phyloP scores from a whole-genome alignment of 1,140 invertebrate genomes.

The Bombus sibiricus region DNA sequence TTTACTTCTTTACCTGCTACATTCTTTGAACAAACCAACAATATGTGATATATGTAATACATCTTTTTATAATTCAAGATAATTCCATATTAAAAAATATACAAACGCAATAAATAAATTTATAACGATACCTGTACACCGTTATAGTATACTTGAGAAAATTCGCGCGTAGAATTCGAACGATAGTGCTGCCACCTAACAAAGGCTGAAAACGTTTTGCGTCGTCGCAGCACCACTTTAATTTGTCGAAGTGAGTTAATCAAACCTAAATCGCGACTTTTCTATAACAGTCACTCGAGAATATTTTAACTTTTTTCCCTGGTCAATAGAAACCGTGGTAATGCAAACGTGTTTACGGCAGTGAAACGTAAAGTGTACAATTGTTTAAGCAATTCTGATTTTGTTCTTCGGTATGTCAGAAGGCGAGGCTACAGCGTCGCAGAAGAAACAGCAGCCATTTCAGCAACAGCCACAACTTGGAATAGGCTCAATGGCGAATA shows the following conservation, averaged over 20 bases:
- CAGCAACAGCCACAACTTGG: slow-evolving; percentile 72
- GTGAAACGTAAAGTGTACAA: slow-evolving; percentile 32
- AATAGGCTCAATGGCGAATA: slow-evolving; percentile 78
- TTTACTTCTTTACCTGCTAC: too few relatives aligned
- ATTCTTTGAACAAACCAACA: too few relatives aligned
- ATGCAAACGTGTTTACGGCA: slow-evolving; percentile 32
- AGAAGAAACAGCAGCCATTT: slow-evolving; percentile 79
- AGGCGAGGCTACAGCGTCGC: slow-evolving; percentile 78
- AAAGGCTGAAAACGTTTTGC: not conserved
- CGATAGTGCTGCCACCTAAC: not conserved
- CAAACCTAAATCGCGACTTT: not conserved
- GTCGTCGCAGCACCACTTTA: slow-evolving; percentile 7
- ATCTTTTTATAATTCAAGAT: too few relatives aligned
- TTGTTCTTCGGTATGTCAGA: slow-evolving; percentile 78
- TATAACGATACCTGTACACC: not conserved
- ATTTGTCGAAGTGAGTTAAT: not conserved
- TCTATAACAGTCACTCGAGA: not conserved
- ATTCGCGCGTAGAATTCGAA: not conserved
- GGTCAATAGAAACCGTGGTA: slow-evolving; percentile 36
- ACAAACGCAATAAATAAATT: not conserved
- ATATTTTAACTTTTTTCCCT: slow-evolving; percentile 9
- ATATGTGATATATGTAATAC: too few relatives aligned
- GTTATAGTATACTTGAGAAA: not conserved
- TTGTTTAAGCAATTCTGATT: slow-evolving; percentile 59
- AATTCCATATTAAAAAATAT: too few relatives aligned